These are phyloP conservation scores for Calcarius ornatus DNA, from an alignment of 2,113 vertebrate species.

Conservation along the genomic window DNA sequence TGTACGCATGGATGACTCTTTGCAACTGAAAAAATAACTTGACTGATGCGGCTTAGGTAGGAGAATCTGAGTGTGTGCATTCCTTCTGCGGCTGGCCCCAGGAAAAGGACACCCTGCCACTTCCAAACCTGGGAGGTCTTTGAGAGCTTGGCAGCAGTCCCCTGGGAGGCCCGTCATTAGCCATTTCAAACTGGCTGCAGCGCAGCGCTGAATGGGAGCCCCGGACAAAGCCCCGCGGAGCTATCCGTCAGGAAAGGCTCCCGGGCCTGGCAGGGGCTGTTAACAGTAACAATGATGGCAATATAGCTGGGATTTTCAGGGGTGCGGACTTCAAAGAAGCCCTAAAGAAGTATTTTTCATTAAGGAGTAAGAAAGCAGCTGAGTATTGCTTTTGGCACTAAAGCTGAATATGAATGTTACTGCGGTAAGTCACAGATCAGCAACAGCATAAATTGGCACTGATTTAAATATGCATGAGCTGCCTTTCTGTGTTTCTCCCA, in stretches of 20 bases:
- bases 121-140: constrained; percentile 62
- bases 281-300: constrained; percentile 57
- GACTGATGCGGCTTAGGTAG: constrained; percentile 50
- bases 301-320: constrained; percentile 3
- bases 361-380: constrained; percentile 48
- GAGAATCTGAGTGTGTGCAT: constrained; percentile 45
- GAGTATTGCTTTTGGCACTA: constrained; percentile 18
- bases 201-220: background rate
- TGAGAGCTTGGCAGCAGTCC: constrained; percentile 33
- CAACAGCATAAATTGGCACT: background rate
- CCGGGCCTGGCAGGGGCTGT: constrained; percentile 11
- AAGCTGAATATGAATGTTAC: constrained; percentile 26
- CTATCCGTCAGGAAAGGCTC: constrained; percentile 46
- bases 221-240: constrained; percentile 23
- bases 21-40: constrained; percentile 41
- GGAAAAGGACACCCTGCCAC: constrained; percentile 55
- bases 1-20: constrained; percentile 44
- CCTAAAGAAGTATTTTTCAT: constrained; percentile 59
- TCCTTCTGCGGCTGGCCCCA: constrained; percentile 33
- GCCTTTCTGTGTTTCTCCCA: background rate
- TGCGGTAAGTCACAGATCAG: background rate
- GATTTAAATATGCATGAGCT: background rate
- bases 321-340: constrained; percentile 50
- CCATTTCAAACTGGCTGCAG: background rate
- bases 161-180: constrained; percentile 49